Conservation (phyloP, 2,113 vertebrate genomes). For the Thamnophis sirtalis region DNA sequence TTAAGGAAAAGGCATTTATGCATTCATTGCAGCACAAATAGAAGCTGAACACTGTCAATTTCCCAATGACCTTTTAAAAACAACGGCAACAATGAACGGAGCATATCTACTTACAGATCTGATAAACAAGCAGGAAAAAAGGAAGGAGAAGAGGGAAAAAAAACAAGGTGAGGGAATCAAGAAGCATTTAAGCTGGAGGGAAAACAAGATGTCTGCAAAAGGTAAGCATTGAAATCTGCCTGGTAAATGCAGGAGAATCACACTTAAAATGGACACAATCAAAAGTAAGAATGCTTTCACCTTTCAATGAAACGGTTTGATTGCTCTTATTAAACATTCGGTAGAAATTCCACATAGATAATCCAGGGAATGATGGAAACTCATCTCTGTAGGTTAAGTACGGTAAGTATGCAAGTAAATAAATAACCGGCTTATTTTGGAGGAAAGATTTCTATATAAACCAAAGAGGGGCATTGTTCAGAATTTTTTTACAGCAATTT, state of each 20-base stretch:
- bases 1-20: slow-evolving; percentile 42
- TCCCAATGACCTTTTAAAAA: slow-evolving; percentile 39
- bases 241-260: slow-evolving; percentile 58
- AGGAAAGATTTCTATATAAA: slow-evolving; percentile 63
- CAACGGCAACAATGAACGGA: slow-evolving; percentile 21
- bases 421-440: slow-evolving; percentile 70
- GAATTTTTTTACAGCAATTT: slow-evolving; percentile 55
- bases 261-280: slow-evolving; percentile 71
- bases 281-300: slow-evolving; percentile 70
- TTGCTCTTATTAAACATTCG: slow-evolving; percentile 67
- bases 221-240: slow-evolving; percentile 26
- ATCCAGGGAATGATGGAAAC: slow-evolving; percentile 73
- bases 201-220: neutral
- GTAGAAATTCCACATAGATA: slow-evolving; percentile 73
- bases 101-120: slow-evolving; percentile 38
- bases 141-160: neutral
- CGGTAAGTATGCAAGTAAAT: slow-evolving; percentile 66
- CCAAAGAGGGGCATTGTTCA: slow-evolving; percentile 60
- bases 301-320: slow-evolving; percentile 61
- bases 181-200: slow-evolving; percentile 24
- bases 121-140: slow-evolving; percentile 2
- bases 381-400: slow-evolving; percentile 51
- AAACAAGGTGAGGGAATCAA: neutral
- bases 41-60: slow-evolving; percentile 27
- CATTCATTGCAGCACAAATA: slow-evolving; percentile 28